phyloP scores from a whole-genome alignment of 2,113 vertebrate species.

The Microcebus jonahi region DNA sequence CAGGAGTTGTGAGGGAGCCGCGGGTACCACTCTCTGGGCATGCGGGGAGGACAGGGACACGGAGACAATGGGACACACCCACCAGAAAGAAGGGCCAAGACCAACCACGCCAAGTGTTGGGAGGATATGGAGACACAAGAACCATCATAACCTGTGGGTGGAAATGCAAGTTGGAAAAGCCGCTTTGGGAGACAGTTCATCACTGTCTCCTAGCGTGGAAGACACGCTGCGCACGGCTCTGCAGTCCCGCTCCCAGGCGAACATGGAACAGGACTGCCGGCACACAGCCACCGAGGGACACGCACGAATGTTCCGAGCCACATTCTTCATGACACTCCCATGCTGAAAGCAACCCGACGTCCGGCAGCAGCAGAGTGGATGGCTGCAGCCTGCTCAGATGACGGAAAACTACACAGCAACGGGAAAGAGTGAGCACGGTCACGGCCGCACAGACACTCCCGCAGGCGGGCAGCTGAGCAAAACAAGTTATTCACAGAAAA shows the following conservation, averaged over 20 bases:
- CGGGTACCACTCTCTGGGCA: rapidly evolving
- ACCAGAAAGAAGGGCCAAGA: rapidly evolving
- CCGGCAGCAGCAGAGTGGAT: rapidly evolving
- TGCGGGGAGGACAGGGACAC: no score
- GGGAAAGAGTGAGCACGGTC: rapidly evolving
- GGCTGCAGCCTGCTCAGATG: rapidly evolving
- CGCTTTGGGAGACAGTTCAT: background rate
- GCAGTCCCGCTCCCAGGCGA: rapidly evolving
- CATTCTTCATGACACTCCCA: rapidly evolving
- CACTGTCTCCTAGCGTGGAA: no score
- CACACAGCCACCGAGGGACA: no score
- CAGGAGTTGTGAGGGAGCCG: rapidly evolving
- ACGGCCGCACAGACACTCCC: rapidly evolving
- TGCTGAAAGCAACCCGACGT: rapidly evolving
- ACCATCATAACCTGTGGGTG: background rate
- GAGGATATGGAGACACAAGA: rapidly evolving
- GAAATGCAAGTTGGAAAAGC: rapidly evolving
- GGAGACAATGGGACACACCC: rapidly evolving
- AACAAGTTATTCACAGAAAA: background rate
- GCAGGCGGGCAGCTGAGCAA: rapidly evolving
- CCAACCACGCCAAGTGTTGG: rapidly evolving
- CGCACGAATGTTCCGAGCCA: rapidly evolving
- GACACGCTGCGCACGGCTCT: rapidly evolving
- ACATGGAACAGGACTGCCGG: rapidly evolving
- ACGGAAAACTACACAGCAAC: rapidly evolving